These are phyloP conservation scores for Kradibia gibbosae DNA, from an alignment of 1,140 invertebrate genomes.

Conservation along the genomic window DNA sequence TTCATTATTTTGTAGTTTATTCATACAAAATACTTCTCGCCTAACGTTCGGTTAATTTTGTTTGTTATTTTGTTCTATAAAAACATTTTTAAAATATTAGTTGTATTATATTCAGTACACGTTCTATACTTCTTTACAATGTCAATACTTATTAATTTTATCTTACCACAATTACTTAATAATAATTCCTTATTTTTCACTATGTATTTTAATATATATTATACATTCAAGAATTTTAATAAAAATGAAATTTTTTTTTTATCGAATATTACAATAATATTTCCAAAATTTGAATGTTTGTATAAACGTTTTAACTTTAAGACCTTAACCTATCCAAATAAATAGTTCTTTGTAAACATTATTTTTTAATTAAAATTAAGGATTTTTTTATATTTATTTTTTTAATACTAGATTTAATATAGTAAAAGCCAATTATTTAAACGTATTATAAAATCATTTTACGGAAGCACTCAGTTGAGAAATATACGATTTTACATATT, in stretches of 20 bases:
- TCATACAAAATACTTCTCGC: conserved; percentile 10
- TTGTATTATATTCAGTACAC: conserved; percentile 28
- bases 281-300: not conserved
- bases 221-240: conserved; percentile 22
- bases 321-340: not conserved
- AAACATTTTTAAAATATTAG: conserved; percentile 15
- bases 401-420: no score
- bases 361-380: not conserved
- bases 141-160: conserved; percentile 14
- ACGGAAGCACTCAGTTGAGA: no score
- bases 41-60: not conserved
- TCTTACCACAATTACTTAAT: conserved; percentile 11
- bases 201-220: conserved; percentile 24
- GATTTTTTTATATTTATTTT: not conserved
- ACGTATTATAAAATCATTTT: no score
- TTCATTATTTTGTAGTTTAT: not conserved
- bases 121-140: conserved; percentile 11
- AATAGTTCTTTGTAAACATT: not conserved
- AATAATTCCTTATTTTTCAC: not conserved
- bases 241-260: not conserved
- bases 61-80: not conserved
- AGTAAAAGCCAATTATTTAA: no score
- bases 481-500: no score
- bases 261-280: not conserved
- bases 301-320: not conserved